These are phyloP conservation scores for Drosophila maculinotata DNA, from an alignment of 2,888 invertebrate species.

Conservation along the genomic window DNA sequence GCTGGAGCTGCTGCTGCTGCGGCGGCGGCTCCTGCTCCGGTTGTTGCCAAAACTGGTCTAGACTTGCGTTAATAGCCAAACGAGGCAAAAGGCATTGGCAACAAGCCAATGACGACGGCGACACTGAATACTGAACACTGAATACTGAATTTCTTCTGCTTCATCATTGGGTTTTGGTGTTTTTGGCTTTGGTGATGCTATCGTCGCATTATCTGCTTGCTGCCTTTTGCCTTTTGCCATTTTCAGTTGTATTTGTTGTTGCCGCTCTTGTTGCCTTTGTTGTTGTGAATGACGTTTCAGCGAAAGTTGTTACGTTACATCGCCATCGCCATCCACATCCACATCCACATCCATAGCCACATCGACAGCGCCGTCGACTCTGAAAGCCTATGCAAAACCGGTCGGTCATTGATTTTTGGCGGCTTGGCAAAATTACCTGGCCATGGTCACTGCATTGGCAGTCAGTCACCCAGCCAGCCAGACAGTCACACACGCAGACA, in stretches of 20 bases:
- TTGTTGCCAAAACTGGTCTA: slow-evolving; percentile 67
- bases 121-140: slow-evolving; percentile 48
- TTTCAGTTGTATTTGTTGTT: slow-evolving; percentile 41
- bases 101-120: slow-evolving; percentile 21
- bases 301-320: slow-evolving; percentile 80
- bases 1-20: slow-evolving; percentile 14
- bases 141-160: slow-evolving; percentile 59
- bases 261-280: slow-evolving; percentile 17
- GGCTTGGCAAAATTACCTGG: slow-evolving; percentile 73
- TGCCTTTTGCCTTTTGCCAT: slow-evolving; percentile 78
- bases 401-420: slow-evolving; percentile 79
- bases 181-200: slow-evolving; percentile 53
- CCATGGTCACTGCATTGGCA: slow-evolving; percentile 61
- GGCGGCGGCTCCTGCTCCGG: slow-evolving; percentile 34
- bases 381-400: slow-evolving; percentile 78
- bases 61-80: slow-evolving; percentile 66
- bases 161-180: slow-evolving; percentile 47
- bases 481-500: neutral
- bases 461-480: slow-evolving; percentile 45
- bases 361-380: slow-evolving; percentile 38
- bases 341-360: slow-evolving; percentile 19
- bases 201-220: slow-evolving; percentile 69
- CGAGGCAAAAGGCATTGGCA: slow-evolving; percentile 20
- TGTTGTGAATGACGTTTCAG: slow-evolving; percentile 75
- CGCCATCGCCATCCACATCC: slow-evolving; percentile 63